Evolutionary conservation across 2,113 vertebrate genomes (phyloP).

Genomic region (Brachypodius melanocephalos): DNA sequence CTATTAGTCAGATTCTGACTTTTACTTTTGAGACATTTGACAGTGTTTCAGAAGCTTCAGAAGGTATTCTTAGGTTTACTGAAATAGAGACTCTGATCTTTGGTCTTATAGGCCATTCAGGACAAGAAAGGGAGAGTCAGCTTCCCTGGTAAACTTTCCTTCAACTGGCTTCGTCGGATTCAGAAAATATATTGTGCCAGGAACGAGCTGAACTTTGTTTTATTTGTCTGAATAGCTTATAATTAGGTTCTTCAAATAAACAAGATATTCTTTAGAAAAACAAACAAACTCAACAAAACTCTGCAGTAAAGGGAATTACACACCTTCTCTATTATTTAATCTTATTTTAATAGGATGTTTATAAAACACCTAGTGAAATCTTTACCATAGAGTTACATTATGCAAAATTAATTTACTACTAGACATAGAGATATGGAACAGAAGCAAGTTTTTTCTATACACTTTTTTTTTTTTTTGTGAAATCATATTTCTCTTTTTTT

Average conservation of each 20-base stretch:
- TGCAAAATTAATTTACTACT: not conserved
- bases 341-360: not conserved
- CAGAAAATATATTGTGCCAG: not conserved
- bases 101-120: not conserved
- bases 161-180: not conserved
- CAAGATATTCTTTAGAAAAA: not conserved
- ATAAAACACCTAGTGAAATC: not conserved
- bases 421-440: rapidly evolving
- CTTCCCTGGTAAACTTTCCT: not conserved
- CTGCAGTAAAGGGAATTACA: not conserved
- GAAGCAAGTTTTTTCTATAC: not conserved
- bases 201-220: not conserved
- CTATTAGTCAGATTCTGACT: not conserved
- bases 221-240: not conserved
- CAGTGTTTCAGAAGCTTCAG: not conserved
- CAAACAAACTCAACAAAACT: not conserved
- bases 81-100: not conserved
- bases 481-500: not conserved
- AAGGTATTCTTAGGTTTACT: not conserved
- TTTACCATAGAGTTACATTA: not conserved
- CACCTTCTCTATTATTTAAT: not conserved
- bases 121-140: not conserved
- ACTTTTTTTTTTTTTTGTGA: not conserved
- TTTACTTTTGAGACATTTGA: not conserved
- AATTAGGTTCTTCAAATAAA: not conserved